Percentiles rank a stretch among this genome's conserved stretches.
phyloP scores from a whole-genome alignment of 2,888 invertebrate genomes.

The Cylindroiulus punctatus region DNA sequence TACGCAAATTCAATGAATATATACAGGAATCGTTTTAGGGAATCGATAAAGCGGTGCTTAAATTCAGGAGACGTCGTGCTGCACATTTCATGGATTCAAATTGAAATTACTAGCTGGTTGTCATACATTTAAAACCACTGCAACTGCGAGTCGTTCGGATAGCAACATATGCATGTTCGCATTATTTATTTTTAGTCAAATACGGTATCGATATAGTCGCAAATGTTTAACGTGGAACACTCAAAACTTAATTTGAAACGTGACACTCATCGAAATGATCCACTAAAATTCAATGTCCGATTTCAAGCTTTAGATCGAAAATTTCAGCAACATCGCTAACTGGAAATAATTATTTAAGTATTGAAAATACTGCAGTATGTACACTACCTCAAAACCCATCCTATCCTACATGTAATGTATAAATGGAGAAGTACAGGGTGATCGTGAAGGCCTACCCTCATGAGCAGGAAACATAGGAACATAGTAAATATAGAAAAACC shows the following conservation, averaged over 20 bases:
- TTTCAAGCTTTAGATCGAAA: background rate
- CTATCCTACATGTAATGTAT: background rate
- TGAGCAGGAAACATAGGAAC: too few species aligned
- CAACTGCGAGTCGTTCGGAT: background rate
- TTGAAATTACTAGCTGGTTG: background rate
- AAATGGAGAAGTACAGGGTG: too few species aligned
- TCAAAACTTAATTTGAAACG: background rate
- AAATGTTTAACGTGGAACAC: background rate
- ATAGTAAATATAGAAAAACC: too few species aligned
- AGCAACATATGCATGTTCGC: background rate
- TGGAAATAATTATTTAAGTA: too few species aligned
- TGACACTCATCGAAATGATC: background rate
- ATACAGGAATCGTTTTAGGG: background rate
- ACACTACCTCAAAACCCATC: too few species aligned
- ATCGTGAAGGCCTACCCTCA: too few species aligned
- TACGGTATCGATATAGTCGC: background rate
- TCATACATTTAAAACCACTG: background rate
- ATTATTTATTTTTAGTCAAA: background rate
- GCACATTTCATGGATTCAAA: background rate
- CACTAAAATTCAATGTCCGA: background rate
- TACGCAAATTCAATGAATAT: background rate
- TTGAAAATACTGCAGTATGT: too few species aligned
- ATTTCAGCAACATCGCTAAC: too few species aligned
- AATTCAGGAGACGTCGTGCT: background rate
- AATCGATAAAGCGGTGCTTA: background rate